These are phyloP conservation scores for Lerista edwardsae DNA, from an alignment of 2,797 vertebrate species.

Conservation along the genomic window DNA sequence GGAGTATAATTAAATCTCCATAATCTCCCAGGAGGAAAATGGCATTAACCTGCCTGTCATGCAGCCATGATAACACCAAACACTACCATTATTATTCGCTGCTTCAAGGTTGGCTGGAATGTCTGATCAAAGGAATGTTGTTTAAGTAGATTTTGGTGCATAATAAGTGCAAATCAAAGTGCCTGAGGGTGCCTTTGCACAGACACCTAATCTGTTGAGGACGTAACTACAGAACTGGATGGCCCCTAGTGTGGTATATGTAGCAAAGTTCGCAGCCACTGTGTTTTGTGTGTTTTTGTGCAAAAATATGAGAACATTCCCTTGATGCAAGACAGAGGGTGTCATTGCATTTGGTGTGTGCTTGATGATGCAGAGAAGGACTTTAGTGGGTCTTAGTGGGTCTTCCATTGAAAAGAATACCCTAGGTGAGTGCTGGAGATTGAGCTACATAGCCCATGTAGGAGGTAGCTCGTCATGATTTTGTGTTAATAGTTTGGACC, in stretches of 20 bases:
- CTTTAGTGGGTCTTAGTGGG: too few relatives aligned
- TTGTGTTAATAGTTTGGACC: too few relatives aligned
- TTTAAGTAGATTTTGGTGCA: conserved; percentile 13
- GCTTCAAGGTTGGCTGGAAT: conserved; percentile 38
- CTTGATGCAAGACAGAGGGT: too few relatives aligned
- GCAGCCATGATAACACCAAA: conserved; percentile 47
- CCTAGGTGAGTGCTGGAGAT: too few relatives aligned
- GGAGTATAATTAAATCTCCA: conserved; percentile 72
- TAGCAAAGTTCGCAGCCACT: background rate
- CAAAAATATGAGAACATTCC: too few relatives aligned
- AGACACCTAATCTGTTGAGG: background rate
- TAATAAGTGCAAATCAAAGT: background rate
- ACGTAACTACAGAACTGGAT: background rate
- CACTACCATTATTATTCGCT: conserved; percentile 9
- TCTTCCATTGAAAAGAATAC: too few relatives aligned
- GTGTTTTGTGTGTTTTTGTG: background rate
- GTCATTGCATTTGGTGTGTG: too few relatives aligned
- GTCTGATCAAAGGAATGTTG: conserved; percentile 52
- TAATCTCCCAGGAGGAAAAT: conserved; percentile 68
- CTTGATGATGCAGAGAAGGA: too few relatives aligned
- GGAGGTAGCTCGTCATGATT: too few relatives aligned
- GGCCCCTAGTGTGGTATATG: background rate
- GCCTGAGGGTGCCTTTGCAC: rapidly evolving
- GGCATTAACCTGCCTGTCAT: conserved; percentile 44
- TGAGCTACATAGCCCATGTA: too few relatives aligned